A percentile compares a stretch with the other conserved stretches of the same genome.
phyloP scores from a whole-genome alignment of 2,888 invertebrate genomes.

The Bimastos eiseni region DNA sequence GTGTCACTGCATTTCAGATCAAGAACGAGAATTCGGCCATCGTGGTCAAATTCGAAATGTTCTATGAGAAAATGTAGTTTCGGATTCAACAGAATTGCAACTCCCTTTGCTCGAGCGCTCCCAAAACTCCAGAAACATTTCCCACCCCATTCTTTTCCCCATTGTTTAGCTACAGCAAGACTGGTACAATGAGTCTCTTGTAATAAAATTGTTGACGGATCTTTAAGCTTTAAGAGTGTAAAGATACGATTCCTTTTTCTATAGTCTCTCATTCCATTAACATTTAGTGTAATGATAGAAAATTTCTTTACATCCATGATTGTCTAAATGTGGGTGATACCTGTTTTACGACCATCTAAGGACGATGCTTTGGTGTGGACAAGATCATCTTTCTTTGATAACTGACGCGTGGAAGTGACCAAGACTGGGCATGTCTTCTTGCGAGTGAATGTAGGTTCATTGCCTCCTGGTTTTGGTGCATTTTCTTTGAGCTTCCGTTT shows the following conservation, averaged over 20 bases:
- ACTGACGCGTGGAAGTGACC: background rate
- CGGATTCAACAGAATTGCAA: background rate
- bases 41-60: background rate
- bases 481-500: background rate
- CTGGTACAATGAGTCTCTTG: background rate
- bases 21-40: background rate
- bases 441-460: background rate
- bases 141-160: background rate
- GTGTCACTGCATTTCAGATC: background rate
- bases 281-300: background rate
- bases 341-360: background rate
- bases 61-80: background rate
- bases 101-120: background rate
- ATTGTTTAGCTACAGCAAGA: background rate
- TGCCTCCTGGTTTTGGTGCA: background rate
- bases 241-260: background rate
- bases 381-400: background rate
- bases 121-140: conserved; percentile 1
- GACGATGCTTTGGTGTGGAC: background rate
- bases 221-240: background rate
- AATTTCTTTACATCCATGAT: background rate
- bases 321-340: background rate
- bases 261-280: background rate
- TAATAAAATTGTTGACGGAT: background rate
- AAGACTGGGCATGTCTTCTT: background rate